These are phyloP conservation scores for Parapristionchus giblindavisi DNA, from an alignment of 2,888 invertebrate species.

Conservation along the genomic window DNA sequence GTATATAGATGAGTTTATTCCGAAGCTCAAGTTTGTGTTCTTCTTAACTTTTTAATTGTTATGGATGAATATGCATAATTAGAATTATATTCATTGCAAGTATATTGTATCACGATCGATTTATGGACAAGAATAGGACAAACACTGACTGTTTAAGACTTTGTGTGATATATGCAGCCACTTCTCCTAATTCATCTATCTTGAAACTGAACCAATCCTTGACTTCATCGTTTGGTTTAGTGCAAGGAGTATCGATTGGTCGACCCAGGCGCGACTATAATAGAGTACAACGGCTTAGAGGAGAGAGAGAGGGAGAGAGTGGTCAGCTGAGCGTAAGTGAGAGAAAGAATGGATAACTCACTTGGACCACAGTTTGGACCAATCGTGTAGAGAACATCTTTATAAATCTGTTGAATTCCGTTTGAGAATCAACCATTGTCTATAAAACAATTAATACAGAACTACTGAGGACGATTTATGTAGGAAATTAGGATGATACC, in stretches of 20 bases:
- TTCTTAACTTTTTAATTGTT: too few relatives aligned
- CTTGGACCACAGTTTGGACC: slow-evolving; percentile 33
- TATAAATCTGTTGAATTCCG: slow-evolving; percentile 30
- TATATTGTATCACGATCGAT: too few relatives aligned
- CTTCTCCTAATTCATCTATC: slow-evolving; percentile 44
- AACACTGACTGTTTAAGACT: slow-evolving; percentile 37
- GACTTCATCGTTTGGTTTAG: slow-evolving; percentile 18
- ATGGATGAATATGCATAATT: too few relatives aligned
- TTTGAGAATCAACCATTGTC: slow-evolving; percentile 22
- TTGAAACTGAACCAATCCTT: slow-evolving; percentile 45
- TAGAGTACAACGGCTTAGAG: too few relatives aligned
- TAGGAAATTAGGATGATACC: too few relatives aligned
- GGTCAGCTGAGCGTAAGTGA: not conserved
- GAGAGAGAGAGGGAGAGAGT: too few relatives aligned
- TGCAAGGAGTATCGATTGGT: slow-evolving; percentile 23
- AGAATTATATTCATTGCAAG: too few relatives aligned
- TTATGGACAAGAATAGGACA: not conserved
- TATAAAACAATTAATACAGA: too few relatives aligned
- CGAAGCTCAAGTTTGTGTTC: too few relatives aligned
- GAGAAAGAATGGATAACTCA: not conserved
- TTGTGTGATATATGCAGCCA: slow-evolving; percentile 43
- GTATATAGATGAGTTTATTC: too few relatives aligned
- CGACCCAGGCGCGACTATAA: slow-evolving; percentile 29
- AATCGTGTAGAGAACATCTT: slow-evolving; percentile 26
- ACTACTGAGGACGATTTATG: too few relatives aligned